A percentile compares a stretch with the other conserved stretches of the same genome.
These are phyloP conservation scores for Lytechinus pictus DNA, from an alignment of 35 echinoderm and acorn worm genomes.

Conservation along the genomic window DNA sequence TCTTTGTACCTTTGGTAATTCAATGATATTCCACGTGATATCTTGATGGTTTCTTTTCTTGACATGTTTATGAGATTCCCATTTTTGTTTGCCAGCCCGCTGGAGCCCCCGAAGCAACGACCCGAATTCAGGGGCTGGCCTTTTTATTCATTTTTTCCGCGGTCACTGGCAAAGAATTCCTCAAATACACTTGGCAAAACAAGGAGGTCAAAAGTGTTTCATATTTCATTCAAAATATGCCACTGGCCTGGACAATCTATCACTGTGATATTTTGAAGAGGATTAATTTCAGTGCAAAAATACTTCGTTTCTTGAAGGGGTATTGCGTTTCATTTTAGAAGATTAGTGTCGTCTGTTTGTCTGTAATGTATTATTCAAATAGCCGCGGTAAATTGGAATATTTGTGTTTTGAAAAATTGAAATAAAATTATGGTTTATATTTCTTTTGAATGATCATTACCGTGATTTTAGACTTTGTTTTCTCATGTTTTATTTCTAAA, in stretches of 20 bases:
- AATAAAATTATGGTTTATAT: too few relatives aligned
- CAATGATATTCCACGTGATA: not conserved
- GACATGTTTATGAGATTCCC: not conserved
- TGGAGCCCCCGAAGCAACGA: not conserved
- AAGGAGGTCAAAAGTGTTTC: not conserved
- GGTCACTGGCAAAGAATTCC: conserved; percentile 9
- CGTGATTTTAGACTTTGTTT: not conserved
- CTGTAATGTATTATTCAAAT: not conserved
- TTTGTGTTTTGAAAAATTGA: too few relatives aligned
- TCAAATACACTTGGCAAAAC: conserved; percentile 13
- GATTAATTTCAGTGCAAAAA: not conserved
- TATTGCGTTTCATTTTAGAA: not conserved
- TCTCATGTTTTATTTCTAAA: not conserved
- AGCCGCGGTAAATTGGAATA: too few relatives aligned
- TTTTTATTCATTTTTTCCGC: not conserved
- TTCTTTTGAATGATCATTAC: not conserved
- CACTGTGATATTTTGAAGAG: not conserved
- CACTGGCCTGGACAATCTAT: not conserved
- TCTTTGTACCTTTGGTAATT: not conserved
- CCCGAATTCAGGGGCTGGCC: not conserved
- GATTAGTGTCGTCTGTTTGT: not conserved
- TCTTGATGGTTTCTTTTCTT: not conserved
- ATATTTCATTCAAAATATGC: conserved; percentile 20
- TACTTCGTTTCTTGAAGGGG: not conserved
- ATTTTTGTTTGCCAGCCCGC: not conserved